phyloP scores from a whole-genome alignment of 2,888 invertebrate genomes.

The Alloscopus bannaensis region DNA sequence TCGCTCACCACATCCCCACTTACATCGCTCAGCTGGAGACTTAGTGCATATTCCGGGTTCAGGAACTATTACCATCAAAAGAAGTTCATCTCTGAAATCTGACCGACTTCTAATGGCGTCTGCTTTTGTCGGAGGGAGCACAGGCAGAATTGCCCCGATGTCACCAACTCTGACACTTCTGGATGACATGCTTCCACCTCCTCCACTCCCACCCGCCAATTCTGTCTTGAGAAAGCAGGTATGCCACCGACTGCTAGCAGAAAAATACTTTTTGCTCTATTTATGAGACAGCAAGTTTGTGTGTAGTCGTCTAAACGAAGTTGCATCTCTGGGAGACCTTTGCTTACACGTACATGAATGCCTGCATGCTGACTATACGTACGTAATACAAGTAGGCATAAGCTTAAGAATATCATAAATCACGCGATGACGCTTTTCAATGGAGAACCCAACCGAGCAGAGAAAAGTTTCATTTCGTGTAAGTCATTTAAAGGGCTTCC shows the following conservation, averaged over 20 bases:
- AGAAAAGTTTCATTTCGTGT: no score
- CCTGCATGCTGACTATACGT: neutral
- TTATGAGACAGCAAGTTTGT: no score
- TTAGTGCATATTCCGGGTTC: slow-evolving; percentile 66
- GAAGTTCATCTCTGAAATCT: slow-evolving; percentile 71
- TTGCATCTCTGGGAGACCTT: neutral
- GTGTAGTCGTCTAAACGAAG: no score
- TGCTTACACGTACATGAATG: neutral
- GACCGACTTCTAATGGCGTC: slow-evolving; percentile 68
- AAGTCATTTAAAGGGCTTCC: no score
- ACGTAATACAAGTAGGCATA: no score
- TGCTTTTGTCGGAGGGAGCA: slow-evolving; percentile 61
- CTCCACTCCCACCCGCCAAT: slow-evolving; percentile 68
- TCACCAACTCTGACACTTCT: slow-evolving; percentile 68
- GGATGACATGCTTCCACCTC: slow-evolving; percentile 66
- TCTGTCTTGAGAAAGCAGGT: slow-evolving; percentile 73
- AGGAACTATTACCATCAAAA: slow-evolving; percentile 67
- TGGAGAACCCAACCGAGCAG: no score
- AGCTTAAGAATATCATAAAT: slow-evolving; percentile 43
- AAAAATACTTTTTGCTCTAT: no score
- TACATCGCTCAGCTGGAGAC: slow-evolving; percentile 63
- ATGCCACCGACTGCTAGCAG: no score
- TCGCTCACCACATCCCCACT: slow-evolving; percentile 62
- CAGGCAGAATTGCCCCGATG: slow-evolving; percentile 66
- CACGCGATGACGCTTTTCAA: slow-evolving; percentile 16